These are phyloP conservation scores for Erpetoichthys calabaricus DNA, from an alignment of 2,797 vertebrate species.

Conservation along the genomic window DNA sequence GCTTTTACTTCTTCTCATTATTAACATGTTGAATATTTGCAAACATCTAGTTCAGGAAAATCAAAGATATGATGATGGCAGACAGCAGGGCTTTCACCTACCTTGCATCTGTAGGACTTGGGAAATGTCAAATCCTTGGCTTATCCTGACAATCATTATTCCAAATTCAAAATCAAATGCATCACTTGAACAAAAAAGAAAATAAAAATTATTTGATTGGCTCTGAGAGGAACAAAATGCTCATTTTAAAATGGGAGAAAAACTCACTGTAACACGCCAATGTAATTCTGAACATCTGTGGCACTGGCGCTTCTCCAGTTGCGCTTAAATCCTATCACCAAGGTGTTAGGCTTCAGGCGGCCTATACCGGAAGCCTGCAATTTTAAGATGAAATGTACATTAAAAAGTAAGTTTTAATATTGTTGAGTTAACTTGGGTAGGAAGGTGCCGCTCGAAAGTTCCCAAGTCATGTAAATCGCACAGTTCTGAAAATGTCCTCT, in stretches of 20 bases:
- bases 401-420: too few relatives aligned
- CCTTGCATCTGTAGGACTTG: slow-evolving; percentile 80
- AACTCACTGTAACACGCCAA: slow-evolving; percentile 90
- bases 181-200: slow-evolving; percentile 55
- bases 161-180: slow-evolving; percentile 90
- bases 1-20: too few relatives aligned
- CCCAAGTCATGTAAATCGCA: too few relatives aligned
- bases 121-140: slow-evolving; percentile 80
- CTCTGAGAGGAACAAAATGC: slow-evolving; percentile 1
- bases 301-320: slow-evolving; percentile 64
- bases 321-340: slow-evolving; percentile 86
- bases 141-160: slow-evolving; percentile 65
- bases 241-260: slow-evolving; percentile 4
- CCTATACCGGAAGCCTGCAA: slow-evolving; percentile 80
- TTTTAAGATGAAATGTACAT: too few relatives aligned
- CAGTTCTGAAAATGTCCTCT: too few relatives aligned
- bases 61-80: too few relatives aligned
- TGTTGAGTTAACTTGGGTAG: too few relatives aligned
- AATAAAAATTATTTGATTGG: slow-evolving; percentile 12
- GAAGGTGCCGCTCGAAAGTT: too few relatives aligned
- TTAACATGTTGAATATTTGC: too few relatives aligned
- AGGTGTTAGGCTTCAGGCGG: slow-evolving; percentile 82
- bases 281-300: slow-evolving; percentile 65
- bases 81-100: slow-evolving; percentile 26
- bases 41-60: too few relatives aligned